These are phyloP conservation scores for Gymnopithys bicolor DNA, from an alignment of 2,797 vertebrate genomes.

Conservation along the genomic window DNA sequence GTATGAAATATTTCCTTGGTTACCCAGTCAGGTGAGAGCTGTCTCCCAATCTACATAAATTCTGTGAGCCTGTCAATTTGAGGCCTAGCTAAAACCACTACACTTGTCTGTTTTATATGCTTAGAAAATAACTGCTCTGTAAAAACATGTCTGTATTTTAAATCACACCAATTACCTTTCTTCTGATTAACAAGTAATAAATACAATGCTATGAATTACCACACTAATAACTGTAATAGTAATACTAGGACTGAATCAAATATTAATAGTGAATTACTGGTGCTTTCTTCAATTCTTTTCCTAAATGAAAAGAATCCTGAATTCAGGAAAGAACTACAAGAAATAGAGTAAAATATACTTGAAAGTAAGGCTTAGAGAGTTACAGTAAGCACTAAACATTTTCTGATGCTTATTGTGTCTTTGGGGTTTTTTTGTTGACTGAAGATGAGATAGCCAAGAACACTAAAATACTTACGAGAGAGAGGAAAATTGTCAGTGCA, in stretches of 20 bases:
- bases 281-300: not conserved
- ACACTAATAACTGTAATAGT: not conserved
- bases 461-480: not conserved
- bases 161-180: not conserved
- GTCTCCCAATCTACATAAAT: too few species aligned
- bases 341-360: constrained; percentile 23
- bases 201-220: not conserved
- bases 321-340: constrained; percentile 49
- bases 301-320: not conserved
- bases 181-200: not conserved
- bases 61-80: too few species aligned
- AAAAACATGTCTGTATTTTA: not conserved
- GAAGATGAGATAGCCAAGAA: not conserved
- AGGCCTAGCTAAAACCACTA: too few species aligned
- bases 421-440: not conserved
- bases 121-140: not conserved
- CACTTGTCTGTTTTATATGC: not conserved
- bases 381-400: not conserved
- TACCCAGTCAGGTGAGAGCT: too few species aligned
- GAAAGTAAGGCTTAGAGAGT: not conserved
- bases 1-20: too few species aligned
- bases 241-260: not conserved
- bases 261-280: not conserved
- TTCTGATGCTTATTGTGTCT: not conserved
- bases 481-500: not conserved